Evolutionary conservation across 2,888 invertebrate genomes (phyloP).

Genomic region (Epistrophella euchroma): DNA sequence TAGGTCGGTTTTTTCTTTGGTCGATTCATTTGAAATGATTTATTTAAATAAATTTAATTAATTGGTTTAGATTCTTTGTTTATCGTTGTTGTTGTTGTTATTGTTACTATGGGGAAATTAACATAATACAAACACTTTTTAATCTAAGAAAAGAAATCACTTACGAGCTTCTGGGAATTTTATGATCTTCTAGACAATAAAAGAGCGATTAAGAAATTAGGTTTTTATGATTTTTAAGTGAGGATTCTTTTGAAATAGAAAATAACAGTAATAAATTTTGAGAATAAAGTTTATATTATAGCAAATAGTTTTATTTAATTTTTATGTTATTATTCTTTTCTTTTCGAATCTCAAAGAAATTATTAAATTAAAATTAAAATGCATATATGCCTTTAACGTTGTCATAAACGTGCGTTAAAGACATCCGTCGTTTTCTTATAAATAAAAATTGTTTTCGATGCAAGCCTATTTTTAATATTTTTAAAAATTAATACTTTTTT

Average conservation of each 20-base stretch:
- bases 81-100: background rate
- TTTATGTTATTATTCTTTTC: no score
- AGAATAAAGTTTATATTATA: no score
- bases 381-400: no score
- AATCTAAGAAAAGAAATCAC: conserved; percentile 5
- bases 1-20: conserved; percentile 23
- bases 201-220: conserved; percentile 49
- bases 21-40: conserved; percentile 63
- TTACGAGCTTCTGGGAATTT: conserved; percentile 45
- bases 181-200: conserved; percentile 22
- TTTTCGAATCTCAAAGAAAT: no score
- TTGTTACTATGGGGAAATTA: conserved; percentile 20
- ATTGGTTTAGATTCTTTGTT: conserved; percentile 43
- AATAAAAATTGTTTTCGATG: no score
- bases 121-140: conserved; percentile 26
- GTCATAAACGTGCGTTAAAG: no score
- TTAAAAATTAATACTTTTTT: no score
- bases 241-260: background rate
- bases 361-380: no score
- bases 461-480: no score
- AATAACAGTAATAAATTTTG: background rate
- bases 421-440: no score
- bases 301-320: no score
- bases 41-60: conserved; percentile 75
- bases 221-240: conserved; percentile 32